Conservation (phyloP, 1,140 invertebrate species). For the Zaprionus taronus region DNA sequence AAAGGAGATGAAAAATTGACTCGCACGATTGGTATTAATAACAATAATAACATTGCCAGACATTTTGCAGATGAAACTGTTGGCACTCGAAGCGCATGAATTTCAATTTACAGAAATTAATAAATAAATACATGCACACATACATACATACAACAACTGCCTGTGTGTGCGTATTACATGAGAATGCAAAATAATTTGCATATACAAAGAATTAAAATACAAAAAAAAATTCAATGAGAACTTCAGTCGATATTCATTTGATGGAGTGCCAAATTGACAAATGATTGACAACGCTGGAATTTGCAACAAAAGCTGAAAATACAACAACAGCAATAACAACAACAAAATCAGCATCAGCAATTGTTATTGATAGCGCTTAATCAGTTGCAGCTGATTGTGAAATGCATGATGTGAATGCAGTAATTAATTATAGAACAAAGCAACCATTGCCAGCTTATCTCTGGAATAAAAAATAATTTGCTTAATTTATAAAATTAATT, state of each 20-base stretch:
- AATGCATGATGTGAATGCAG: conserved; percentile 12
- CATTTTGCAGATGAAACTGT: conserved; percentile 60
- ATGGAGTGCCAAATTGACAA: conserved; percentile 76
- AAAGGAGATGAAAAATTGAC: conserved; percentile 43
- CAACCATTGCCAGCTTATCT: neutral
- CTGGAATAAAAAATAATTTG: neutral
- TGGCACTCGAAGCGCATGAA: conserved; percentile 59
- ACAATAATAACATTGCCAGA: conserved; percentile 59
- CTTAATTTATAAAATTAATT: conserved; percentile 30
- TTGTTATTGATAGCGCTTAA: conserved; percentile 18
- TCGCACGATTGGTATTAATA: conserved; percentile 55
- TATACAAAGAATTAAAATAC: neutral
- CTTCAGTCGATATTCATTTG: conserved; percentile 46
- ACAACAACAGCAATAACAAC: conserved; percentile 3
- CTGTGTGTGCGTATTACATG: conserved; percentile 36
- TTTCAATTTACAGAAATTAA: conserved; percentile 68
- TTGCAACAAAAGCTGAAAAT: conserved; percentile 32
- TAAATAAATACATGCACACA: conserved; percentile 31
- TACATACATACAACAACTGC: conserved; percentile 25
- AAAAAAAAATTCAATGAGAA: conserved; percentile 2
- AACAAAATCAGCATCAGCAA: conserved; percentile 20
- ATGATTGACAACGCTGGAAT: conserved; percentile 71
- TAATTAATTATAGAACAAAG: conserved; percentile 24
- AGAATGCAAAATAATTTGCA: conserved; percentile 5
- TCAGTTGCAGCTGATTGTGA: conserved; percentile 12